These are phyloP conservation scores for Ashinkailepas kermadecensis DNA, from an alignment of 2,888 invertebrate genomes.

Conservation along the genomic window DNA sequence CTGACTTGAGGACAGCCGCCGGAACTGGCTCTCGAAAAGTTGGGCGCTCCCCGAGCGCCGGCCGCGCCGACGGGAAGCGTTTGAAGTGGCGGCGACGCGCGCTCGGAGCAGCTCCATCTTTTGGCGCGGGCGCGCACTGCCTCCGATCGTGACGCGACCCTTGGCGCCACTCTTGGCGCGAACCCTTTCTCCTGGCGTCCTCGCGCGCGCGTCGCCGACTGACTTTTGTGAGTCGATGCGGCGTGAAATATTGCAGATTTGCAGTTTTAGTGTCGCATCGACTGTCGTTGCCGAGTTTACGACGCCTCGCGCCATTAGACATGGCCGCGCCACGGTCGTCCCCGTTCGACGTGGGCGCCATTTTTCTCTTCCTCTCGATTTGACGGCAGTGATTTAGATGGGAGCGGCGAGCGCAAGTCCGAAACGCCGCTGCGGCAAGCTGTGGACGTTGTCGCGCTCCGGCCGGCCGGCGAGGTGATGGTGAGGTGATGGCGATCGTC, in stretches of 20 bases:
- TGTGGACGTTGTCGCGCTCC: too few relatives aligned
- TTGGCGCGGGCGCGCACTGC: too few relatives aligned
- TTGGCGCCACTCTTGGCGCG: background rate
- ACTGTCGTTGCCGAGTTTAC: background rate
- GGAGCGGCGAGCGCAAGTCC: background rate
- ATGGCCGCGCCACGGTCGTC: background rate
- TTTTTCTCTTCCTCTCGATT: constrained; percentile 20
- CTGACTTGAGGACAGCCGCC: background rate
- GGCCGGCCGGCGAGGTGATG: too few relatives aligned
- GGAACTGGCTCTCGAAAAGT: background rate
- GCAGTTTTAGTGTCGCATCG: background rate
- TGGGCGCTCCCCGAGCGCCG: background rate
- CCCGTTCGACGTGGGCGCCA: background rate
- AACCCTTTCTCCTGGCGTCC: background rate
- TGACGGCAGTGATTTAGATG: constrained; percentile 1
- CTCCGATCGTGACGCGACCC: background rate
- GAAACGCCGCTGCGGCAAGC: too few relatives aligned
- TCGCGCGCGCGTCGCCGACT: background rate
- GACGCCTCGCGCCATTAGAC: background rate
- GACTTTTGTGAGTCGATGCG: background rate
- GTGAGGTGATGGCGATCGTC: too few relatives aligned
- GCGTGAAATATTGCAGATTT: constrained; percentile 16
- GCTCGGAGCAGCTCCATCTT: too few relatives aligned
- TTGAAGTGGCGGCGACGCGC: too few relatives aligned
- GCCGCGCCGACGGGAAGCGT: background rate